Base-by-base conservation (phyloP, 2,888 invertebrate genomes). In the Tetragnatha montana region DNA sequence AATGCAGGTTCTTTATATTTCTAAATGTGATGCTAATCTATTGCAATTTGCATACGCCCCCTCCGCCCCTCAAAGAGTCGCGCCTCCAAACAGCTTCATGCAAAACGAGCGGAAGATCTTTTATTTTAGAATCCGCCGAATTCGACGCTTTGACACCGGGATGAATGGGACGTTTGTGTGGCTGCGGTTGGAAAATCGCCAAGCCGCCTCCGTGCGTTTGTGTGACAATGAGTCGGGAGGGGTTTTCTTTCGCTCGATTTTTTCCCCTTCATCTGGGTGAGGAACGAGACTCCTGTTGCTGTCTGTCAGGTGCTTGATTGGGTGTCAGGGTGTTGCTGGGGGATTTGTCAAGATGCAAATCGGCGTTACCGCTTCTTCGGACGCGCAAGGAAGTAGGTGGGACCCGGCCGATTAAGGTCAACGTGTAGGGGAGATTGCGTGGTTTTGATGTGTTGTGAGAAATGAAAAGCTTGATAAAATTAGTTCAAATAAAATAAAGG, bases 101-200 rank as follows among this genome's bases (percentile, higher is more conserved):
- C 35, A 35, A 35, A 35, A 35, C 35, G 35, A 35, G 35, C 35
- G 73, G 10, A 35, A 74, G 51, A 82, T 82, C 74, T 82, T 82
- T 82, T 82, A 73, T 82, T 82, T 35, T 82, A 50, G 73, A 82
- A 82, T 82, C 60, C 82, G 73, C 21, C 82, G 82, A 76, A 76
- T 76, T 14, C 19, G 10, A 50, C 47, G 81, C 21, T 60, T 14
- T 68, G 78, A 79, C 60, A 22, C 22, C 10, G n/a, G 19, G n/a
- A 73, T 82, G 82, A 82, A 82, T 82, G 82, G 74, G 82, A 19
- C 21, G 21, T 74, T 51, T 22, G 51, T 74, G 22, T 73, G 22
- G 21, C 12, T 60, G 22, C 51, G 60, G 17, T 35, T 82, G 71
- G 82, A 76, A 60, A 51, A 10, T 14, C 8, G 51, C 82, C 82